These are phyloP conservation scores for Cryptops parisi DNA, from an alignment of 2,888 invertebrate species.

Conservation along the genomic window DNA sequence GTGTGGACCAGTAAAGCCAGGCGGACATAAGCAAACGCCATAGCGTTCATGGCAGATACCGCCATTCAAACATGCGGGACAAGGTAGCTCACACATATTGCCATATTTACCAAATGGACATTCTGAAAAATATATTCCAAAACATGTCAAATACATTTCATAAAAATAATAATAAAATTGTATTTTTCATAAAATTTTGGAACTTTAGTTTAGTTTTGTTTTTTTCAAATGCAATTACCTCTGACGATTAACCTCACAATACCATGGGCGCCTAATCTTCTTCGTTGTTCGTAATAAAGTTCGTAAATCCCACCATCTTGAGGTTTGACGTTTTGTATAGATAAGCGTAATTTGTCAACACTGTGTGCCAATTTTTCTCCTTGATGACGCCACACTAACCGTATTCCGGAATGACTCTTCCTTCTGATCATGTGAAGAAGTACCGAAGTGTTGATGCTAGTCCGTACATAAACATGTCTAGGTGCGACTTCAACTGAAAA, in stretches of 20 bases:
- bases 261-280: constrained; percentile 17
- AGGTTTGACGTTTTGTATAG: constrained; percentile 4
- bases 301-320: constrained; percentile 19
- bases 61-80: constrained; percentile 19
- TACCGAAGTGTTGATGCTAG: constrained; percentile 10
- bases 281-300: constrained; percentile 17
- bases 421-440: constrained; percentile 14
- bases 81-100: constrained; percentile 14
- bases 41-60: constrained; percentile 19
- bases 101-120: constrained; percentile 18
- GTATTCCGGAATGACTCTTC: not conserved
- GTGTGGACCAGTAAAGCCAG: constrained; percentile 18
- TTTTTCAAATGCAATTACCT: too few relatives aligned
- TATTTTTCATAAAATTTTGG: not conserved
- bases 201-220: too few relatives aligned
- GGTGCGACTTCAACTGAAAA: constrained; percentile 17
- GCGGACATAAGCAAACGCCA: constrained; percentile 20
- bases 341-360: constrained; percentile 11
- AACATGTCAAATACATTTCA: not conserved
- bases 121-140: constrained; percentile 8
- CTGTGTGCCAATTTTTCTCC: constrained; percentile 11
- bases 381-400: constrained; percentile 17
- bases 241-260: constrained; percentile 18
- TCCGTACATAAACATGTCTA: constrained; percentile 10
- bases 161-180: not conserved